Percentiles rank a stretch among this genome's conserved stretches.
These are phyloP conservation scores for Allacma fusca DNA, from an alignment of 2,888 invertebrate species.

Conservation along the genomic window DNA sequence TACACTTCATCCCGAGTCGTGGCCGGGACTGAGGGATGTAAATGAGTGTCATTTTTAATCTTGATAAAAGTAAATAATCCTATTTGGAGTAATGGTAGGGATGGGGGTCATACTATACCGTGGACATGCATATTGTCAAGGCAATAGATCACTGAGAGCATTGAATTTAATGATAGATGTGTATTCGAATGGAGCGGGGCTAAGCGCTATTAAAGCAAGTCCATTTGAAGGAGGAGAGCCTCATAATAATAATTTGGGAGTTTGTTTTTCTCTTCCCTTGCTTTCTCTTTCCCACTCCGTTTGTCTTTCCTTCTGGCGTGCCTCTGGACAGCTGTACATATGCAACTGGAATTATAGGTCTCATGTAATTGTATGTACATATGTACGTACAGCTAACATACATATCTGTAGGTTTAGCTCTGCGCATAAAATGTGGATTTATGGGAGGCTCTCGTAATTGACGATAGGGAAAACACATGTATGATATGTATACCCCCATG, in stretches of 20 bases:
- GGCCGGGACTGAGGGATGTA: too few species aligned
- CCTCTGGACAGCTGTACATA: background rate
- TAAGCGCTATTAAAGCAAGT: background rate
- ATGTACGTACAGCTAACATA: too few species aligned
- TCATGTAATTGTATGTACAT: too few species aligned
- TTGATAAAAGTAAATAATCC: background rate
- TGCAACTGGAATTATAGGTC: too few species aligned
- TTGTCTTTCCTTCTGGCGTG: background rate
- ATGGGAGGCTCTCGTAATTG: background rate
- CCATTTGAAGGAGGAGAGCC: background rate
- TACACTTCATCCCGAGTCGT: too few species aligned
- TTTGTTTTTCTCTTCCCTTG: conserved; percentile 2
- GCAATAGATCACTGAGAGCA: background rate
- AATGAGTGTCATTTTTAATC: background rate
- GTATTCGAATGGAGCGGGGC: background rate
- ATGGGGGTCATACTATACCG: too few species aligned
- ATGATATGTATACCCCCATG: too few species aligned
- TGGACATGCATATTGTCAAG: background rate
- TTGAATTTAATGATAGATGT: background rate
- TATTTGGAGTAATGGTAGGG: background rate
- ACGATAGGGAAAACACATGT: background rate
- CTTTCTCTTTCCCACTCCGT: conserved; percentile 13
- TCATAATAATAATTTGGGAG: conserved; percentile 11
- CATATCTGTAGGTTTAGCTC: too few species aligned
- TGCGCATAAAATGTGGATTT: background rate